Evolutionary conservation across 2,888 invertebrate species (phyloP), one percentile per base, ranked within the genome.

Genomic region (Amiota minor): DNA sequence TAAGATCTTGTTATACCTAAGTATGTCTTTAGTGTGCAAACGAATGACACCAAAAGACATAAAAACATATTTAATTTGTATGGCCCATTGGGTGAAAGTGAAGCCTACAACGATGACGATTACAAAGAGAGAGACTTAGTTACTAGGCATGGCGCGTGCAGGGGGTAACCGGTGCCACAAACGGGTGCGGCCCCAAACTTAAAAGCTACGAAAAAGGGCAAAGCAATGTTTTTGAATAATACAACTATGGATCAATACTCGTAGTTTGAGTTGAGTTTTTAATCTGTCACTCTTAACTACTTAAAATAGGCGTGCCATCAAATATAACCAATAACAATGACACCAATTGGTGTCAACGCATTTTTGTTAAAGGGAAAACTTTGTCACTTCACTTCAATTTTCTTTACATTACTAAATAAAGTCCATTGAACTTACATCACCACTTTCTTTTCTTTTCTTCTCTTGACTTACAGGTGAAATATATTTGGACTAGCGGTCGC

Each of bases 401-500:
- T n/a, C 12, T 70, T 50, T 72, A 53, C 35, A 62, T n/a, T 49
- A 55, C 45, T 18, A 18, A 55, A 45, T 72, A 23, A 49, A 56
- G 46, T 61, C 35, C 62, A 49, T 50, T 20, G 59, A 59, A 18
- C 20, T 59, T 11, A 59, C 23, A 16, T 6, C 64, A 68, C 9
- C 16, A 59, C 47, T 55, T 71, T 16, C 23, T 49, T 18, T 16
- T 50, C 56, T 59, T 35, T 9, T 70, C 47, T 35, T 23, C 20
- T 9, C 3, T 68, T 55, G 18, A 12, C 12, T 80, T 81, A 45
- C 90, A 95, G 92, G 93, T 95, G 49, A 95, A 95, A 90, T 97
- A 96, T 90, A 96, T 96, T 87, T 97, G 97, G 97, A 96, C 97
- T 35, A 95, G 95, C 70, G 97, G 97, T 74, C 94, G 97, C 78